Base-by-base conservation (phyloP, 2,113 vertebrate genomes). In the Hystrix brachyura region DNA sequence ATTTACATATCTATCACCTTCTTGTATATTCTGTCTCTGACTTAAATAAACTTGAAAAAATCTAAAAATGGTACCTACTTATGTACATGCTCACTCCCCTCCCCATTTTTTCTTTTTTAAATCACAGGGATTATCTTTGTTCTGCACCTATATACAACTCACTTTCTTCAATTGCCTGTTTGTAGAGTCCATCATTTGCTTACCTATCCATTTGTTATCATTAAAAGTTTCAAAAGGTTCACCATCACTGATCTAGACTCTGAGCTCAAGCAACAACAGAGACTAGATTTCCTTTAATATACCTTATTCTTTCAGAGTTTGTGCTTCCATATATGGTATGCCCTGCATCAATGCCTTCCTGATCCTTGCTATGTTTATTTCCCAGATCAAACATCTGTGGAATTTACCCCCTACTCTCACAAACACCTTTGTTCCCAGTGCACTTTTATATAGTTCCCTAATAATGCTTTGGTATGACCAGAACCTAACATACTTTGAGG, bases 1-100 rank as follows among this genome's bases (percentile, higher is more conserved):
- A 82, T 17, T 71, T 48, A 72, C 15, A 8, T 43, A 53, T 48
- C 53, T 43, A 53, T 48, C 53, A 80, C 38, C 38, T 71, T 82
- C 32, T 64, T 72, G 27, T 46, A 78, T 55, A 62, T 76, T 74
- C 81, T 91, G 19, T 5, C 67, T 95, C 71, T 79, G 34, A 90
- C 10, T 34, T 25, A 82, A 95, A 90, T 71, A n/a, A 62, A 86
- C n/a, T 79, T 60, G n/a, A 94, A 87, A 12, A 90, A 18, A n/a
- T 74, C 67, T 90, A 71, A 84, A 85, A 46, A 69, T 34, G 60
- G 48, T 5, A 48, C 13, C 65, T 38, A 87, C 4, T 46, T 23
- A 67, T 6, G 10, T 11, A 93, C 8, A 64, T 38, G 38, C 7
- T 82, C 51, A 76, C 32, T 7, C 1, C 53, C 43, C 10, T 57